Base-by-base conservation (phyloP, 1,140 invertebrate genomes). In the Sipha flava region DNA sequence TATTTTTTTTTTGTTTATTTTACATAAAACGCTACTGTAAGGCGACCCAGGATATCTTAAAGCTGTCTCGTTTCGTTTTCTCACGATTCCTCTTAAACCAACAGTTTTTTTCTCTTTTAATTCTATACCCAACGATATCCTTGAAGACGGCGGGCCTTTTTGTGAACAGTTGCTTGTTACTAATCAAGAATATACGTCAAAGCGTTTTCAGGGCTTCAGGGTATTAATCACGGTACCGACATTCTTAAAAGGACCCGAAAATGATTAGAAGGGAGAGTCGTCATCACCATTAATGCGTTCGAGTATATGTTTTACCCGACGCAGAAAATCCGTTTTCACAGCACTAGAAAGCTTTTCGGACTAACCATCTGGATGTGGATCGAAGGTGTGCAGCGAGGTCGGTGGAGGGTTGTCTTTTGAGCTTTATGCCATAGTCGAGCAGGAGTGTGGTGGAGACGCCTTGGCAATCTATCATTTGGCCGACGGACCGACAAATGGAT, bases 401-500 rank as follows among this genome's bases (percentile, higher is more conserved):
- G 21, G 21, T 59, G 37, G 23, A 66, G 37, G 1, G 37, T 16
- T 75, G 49, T 54, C 31, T 75, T 73, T 73, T 73, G 70, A 73
- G 47, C 70, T 52, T 54, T 75, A 52, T 29, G 31, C 43, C 2
- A n/a, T n/a, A 18, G 47, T 45, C 16, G 31, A 52, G 12, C 31
- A 3, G 43, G 62, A 4, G 21, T 31, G 23, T 9, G 43, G 45
- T 9, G 26, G 26, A 49, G 16, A 75, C 31, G 5, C 3, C n/a
- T 37, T 14, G 31, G 34, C 52, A 59, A 77, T 77, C 73, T 59
- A 77, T 77, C 73, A 77, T 77, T 54, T 59, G 49, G 73, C 23
- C 52, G 34, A 40, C 49, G 52, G 73, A 77, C 73, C 73, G 52
- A 57, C 73, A 77, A 77, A 77, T 77, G 49, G 73, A 77, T 23